A percentile compares a stretch with the other conserved stretches of the same genome.
Evolutionary conservation across 2,797 vertebrate genomes (phyloP).

Genomic region (Myripristis jacobus): DNA sequence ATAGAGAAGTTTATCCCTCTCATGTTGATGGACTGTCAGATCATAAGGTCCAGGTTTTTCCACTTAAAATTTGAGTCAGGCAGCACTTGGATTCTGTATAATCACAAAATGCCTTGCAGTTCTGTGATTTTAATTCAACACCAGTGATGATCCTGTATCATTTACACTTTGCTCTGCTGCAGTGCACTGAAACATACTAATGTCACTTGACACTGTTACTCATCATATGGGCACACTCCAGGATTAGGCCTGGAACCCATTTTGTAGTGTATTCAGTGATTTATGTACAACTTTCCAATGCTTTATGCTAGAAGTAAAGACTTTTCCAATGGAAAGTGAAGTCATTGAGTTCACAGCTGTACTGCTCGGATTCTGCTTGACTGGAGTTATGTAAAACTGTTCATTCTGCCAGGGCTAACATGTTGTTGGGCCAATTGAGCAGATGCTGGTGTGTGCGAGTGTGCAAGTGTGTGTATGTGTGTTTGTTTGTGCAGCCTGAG

Average conservation of each 20-base stretch:
- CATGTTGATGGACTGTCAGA: too few species aligned
- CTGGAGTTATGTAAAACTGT: slow-evolving; percentile 57
- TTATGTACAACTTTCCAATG: slow-evolving; percentile 25
- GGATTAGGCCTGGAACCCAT: slow-evolving; percentile 30
- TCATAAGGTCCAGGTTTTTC: too few species aligned
- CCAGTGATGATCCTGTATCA: neutral
- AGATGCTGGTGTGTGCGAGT: slow-evolving; percentile 63
- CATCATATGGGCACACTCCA: neutral
- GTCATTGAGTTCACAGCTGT: slow-evolving; percentile 76
- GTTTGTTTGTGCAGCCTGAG: slow-evolving; percentile 42
- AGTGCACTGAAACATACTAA: neutral
- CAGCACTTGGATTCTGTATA: too few species aligned
- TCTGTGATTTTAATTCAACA: neutral
- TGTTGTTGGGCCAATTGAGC: slow-evolving; percentile 48
- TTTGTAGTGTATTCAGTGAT: slow-evolving; percentile 12
- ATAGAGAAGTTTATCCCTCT: too few species aligned
- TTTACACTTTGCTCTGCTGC: neutral
- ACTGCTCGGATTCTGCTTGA: slow-evolving; percentile 32
- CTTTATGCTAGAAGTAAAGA: neutral
- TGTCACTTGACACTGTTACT: neutral
- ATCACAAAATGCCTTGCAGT: neutral
- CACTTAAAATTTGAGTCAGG: too few species aligned
- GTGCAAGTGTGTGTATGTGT: slow-evolving; percentile 25
- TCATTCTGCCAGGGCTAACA: slow-evolving; percentile 59
- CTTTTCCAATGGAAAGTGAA: slow-evolving; percentile 56